Percentiles rank a stretch among this genome's conserved stretches.
These are phyloP conservation scores for Ditylenchus weischeri DNA, from an alignment of 2,888 invertebrate species.

Conservation along the genomic window DNA sequence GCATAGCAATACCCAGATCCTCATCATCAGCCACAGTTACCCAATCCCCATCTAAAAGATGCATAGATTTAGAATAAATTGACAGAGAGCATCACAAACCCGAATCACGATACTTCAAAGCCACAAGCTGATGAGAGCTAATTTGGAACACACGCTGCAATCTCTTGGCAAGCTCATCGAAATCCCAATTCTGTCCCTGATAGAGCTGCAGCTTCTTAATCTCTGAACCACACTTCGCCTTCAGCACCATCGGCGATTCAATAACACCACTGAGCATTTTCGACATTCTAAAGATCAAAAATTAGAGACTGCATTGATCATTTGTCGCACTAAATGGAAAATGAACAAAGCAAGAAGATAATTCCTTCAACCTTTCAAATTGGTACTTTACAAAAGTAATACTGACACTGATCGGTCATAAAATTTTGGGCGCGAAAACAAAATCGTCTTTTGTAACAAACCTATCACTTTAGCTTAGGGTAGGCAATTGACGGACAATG, in stretches of 20 bases:
- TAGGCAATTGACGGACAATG: no score
- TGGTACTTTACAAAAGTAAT: no score
- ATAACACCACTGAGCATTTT: constrained; percentile 12
- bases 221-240: constrained; percentile 42
- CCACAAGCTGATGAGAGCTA: constrained; percentile 29
- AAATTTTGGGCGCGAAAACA: no score
- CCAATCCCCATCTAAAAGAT: constrained; percentile 45
- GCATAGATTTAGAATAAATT: not conserved
- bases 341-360: no score
- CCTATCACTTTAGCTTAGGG: no score
- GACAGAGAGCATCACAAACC: constrained; percentile 31
- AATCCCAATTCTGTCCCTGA: constrained; percentile 42
- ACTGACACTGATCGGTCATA: no score
- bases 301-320: no score
- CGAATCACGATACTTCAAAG: constrained; percentile 46
- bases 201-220: constrained; percentile 40
- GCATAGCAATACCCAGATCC: constrained; percentile 44
- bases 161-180: constrained; percentile 42
- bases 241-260: constrained; percentile 18
- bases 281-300: constrained; percentile 10
- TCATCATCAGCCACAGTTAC: constrained; percentile 43
- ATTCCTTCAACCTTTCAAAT: no score
- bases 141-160: constrained; percentile 45
- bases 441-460: no score
- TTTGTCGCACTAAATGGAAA: no score